phyloP scores from a whole-genome alignment of 2,797 vertebrate genomes.

The Gymnopithys bicolor region DNA sequence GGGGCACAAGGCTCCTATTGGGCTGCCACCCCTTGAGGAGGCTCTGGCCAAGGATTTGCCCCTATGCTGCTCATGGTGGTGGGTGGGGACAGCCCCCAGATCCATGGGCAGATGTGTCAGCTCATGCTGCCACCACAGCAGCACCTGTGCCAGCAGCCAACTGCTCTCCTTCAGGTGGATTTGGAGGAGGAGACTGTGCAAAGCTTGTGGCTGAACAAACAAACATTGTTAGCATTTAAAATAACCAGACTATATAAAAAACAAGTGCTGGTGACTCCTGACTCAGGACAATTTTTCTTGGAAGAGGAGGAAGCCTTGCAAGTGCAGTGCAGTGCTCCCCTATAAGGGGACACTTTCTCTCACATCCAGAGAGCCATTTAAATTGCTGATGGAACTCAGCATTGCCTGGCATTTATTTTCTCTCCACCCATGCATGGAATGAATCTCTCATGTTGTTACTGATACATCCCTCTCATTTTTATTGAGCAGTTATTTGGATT shows the following conservation, averaged over 20 bases:
- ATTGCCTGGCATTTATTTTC: not conserved
- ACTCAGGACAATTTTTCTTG: not conserved
- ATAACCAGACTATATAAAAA: not conserved
- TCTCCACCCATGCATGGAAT: not conserved
- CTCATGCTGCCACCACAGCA: accelerated
- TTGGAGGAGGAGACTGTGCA: not conserved
- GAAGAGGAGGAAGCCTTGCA: not conserved
- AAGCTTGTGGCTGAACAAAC: not conserved
- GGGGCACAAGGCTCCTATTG: accelerated
- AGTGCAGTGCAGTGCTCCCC: accelerated
- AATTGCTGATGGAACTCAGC: not conserved
- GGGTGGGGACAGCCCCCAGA: accelerated
- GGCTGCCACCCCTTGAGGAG: accelerated
- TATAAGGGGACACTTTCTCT: not conserved
- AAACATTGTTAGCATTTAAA: not conserved
- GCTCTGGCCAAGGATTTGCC: not conserved
- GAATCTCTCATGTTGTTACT: not conserved
- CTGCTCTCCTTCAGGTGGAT: not conserved
- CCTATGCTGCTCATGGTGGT: accelerated
- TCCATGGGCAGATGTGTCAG: not conserved
- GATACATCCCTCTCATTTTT: not conserved
- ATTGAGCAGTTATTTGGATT: not conserved
- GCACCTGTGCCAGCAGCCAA: accelerated
- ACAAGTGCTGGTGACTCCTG: not conserved
- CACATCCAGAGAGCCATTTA: not conserved